Evolutionary conservation across 2,888 invertebrate genomes (phyloP).

Genomic region (Timema podura): DNA sequence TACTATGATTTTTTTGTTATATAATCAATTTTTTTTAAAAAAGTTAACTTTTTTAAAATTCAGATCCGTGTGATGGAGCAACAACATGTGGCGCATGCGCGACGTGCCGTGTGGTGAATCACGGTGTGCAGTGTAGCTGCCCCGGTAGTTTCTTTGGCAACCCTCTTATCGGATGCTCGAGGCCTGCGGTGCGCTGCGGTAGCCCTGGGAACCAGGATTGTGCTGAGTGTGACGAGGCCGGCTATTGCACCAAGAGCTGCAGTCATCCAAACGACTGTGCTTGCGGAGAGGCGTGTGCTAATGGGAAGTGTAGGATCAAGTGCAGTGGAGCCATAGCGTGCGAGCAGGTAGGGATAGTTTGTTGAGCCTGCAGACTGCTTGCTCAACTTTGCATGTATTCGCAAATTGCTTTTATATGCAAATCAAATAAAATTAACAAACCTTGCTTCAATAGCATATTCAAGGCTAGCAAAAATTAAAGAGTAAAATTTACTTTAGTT

Average conservation of each 20-base stretch:
- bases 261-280: constrained; percentile 62
- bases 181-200: constrained; percentile 68
- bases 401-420: too few relatives aligned
- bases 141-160: constrained; percentile 77
- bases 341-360: constrained; percentile 42
- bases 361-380: not conserved
- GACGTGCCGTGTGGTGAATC: constrained; percentile 75
- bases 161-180: constrained; percentile 71
- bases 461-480: too few relatives aligned
- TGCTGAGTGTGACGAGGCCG: constrained; percentile 73
- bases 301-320: constrained; percentile 67
- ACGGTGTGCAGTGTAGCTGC: constrained; percentile 82
- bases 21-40: too few relatives aligned
- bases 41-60: not conserved
- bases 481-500: too few relatives aligned
- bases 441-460: too few relatives aligned
- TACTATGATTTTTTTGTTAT: too few relatives aligned
- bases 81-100: constrained; percentile 80
- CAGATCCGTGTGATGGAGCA: constrained; percentile 72
- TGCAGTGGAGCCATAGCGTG: constrained; percentile 65
- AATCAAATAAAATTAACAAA: too few relatives aligned
- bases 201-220: constrained; percentile 49
- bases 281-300: constrained; percentile 75
- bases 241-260: constrained; percentile 73
- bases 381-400: too few relatives aligned